Base-by-base conservation (phyloP, 37 sponge, comb jelly and placozoan genomes). In the Diacarnus erythraeanus region DNA sequence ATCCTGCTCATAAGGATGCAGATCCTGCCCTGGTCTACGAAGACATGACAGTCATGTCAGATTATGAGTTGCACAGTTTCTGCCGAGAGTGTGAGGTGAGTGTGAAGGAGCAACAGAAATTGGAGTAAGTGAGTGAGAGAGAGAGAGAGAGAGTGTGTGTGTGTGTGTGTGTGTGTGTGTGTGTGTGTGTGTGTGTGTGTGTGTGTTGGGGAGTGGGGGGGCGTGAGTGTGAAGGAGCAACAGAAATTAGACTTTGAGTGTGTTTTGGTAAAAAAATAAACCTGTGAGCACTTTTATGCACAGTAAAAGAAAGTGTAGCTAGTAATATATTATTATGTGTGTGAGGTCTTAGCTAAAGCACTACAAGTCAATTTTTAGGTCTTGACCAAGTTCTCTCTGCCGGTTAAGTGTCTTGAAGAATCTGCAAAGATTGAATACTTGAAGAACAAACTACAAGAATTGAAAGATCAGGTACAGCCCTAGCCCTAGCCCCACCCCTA, bases 41-140 rank as follows among this genome's bases (percentile, higher is more conserved):
- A 31, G 88, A 87, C 72, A 87, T 87, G 88, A 42, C 70, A 21
- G 82, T 87, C 47, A 87, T 87, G 88, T 70, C 81, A 30, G 88
- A 87, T 71, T 87, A 81, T 87, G 88, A 87, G 82, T 83, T 87
- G 37, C 88, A 87, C 63, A 37, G 37, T 20, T 77, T 87, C 51
- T 87, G 88, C 68, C 8, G 17, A 9, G 22, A 33, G 41, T 29
- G 40, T n/a, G 31, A 76, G 71, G 85, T 82, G 20, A 47, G 51
- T 15, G 51, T 47, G 51, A 12, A 47, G 51, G 12, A n/a, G n/a
- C n/a, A n/a, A n/a, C n/a, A n/a, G n/a, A n/a, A n/a, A n/a, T n/a
- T n/a, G n/a, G 56, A 20, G 29, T 31, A 12, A n/a, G 33, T 54
- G 56, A 20, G 56, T 54, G 56, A 20, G 56, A 20, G 56, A 20